phyloP scores from a whole-genome alignment of 2,888 invertebrate species.

The Noctua janthina region DNA sequence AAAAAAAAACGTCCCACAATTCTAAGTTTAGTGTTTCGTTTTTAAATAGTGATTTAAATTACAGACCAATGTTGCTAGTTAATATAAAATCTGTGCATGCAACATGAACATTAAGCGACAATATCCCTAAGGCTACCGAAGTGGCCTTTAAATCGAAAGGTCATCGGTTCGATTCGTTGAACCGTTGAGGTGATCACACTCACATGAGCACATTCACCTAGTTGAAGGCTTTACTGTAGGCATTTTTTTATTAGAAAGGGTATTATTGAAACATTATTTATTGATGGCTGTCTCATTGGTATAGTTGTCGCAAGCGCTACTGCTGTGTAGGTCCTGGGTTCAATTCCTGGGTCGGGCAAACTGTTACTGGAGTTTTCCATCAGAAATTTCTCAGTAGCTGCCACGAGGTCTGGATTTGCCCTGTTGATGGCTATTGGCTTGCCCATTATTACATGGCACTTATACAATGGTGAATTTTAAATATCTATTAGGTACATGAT shows the following conservation, averaged over 20 bases:
- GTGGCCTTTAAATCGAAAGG: constrained; percentile 59
- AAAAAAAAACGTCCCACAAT: no score
- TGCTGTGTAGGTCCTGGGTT: not conserved
- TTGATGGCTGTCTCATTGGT: not conserved
- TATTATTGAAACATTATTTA: constrained; percentile 18
- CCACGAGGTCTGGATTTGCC: not conserved
- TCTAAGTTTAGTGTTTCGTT: no score
- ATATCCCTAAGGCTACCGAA: constrained; percentile 52
- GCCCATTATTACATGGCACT: not conserved
- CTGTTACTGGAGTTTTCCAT: not conserved
- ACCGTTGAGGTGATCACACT: constrained; percentile 59
- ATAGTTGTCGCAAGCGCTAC: not conserved
- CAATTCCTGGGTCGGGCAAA: not conserved
- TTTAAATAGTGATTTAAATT: not conserved
- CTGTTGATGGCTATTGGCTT: not conserved
- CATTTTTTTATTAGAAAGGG: constrained; percentile 31
- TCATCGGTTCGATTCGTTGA: constrained; percentile 58
- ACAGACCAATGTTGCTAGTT: not conserved
- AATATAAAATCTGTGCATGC: constrained; percentile 32
- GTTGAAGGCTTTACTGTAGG: constrained; percentile 38
- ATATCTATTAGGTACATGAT: not conserved
- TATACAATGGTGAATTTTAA: not conserved
- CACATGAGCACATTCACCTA: constrained; percentile 56
- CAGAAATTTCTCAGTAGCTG: not conserved
- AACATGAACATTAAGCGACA: constrained; percentile 51